Evolutionary conservation across 2,797 vertebrate species (phyloP).

Genomic region (Clarias fuscus): DNA sequence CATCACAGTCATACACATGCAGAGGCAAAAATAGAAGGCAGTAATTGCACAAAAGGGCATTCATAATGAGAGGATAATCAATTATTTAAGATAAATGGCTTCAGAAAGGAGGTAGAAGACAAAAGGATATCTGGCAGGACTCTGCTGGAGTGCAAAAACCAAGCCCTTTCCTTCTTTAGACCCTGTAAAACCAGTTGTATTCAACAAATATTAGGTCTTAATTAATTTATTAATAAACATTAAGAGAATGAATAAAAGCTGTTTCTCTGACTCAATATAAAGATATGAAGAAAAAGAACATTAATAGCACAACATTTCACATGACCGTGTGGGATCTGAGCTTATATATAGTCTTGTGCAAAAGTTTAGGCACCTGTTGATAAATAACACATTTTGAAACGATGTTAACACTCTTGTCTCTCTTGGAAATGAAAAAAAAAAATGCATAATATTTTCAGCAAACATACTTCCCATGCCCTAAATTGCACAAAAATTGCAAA

Average conservation of each 20-base stretch:
- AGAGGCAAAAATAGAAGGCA: conserved; percentile 4
- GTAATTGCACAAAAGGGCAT: not conserved
- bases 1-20: not conserved
- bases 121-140: conserved; percentile 97
- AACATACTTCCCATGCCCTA: too few relatives aligned
- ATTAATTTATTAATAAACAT: not conserved
- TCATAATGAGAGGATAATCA: not conserved
- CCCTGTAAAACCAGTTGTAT: conserved; percentile 69
- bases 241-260: not conserved
- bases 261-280: not conserved
- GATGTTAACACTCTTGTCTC: too few relatives aligned
- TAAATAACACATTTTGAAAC: too few relatives aligned
- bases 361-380: too few relatives aligned
- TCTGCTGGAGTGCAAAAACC: conserved; percentile 85
- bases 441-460: too few relatives aligned
- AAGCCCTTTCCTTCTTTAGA: conserved; percentile 82
- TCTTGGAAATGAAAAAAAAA: too few relatives aligned
- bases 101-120: not conserved
- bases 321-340: not conserved
- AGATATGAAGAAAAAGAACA: not conserved
- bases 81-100: not conserved
- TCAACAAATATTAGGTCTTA: not conserved
- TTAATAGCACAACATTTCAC: not conserved
- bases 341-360: too few relatives aligned
- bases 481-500: too few relatives aligned